These are phyloP conservation scores for Sebastolobus altivelis DNA, from an alignment of 2,797 vertebrate species.

Conservation along the genomic window DNA sequence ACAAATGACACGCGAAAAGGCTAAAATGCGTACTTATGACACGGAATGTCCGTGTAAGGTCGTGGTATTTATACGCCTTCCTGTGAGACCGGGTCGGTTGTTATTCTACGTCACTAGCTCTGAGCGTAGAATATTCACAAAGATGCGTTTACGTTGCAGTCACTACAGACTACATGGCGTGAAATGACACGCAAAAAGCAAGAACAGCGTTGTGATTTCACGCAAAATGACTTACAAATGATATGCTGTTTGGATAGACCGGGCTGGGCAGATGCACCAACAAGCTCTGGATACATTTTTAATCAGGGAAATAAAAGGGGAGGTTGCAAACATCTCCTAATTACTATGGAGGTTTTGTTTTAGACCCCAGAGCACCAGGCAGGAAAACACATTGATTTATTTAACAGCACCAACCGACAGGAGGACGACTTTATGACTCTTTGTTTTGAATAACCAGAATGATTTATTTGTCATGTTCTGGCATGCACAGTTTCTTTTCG, in stretches of 20 bases:
- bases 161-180: too few species aligned
- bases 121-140: too few species aligned
- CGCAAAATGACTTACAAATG: too few species aligned
- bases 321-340: constrained; percentile 17
- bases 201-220: fast-evolving
- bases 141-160: too few species aligned
- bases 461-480: constrained; percentile 7
- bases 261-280: constrained; percentile 15
- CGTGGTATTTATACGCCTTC: too few species aligned
- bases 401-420: constrained; percentile 20
- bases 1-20: too few species aligned
- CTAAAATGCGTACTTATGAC: too few species aligned
- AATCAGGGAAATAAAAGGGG: constrained; percentile 11
- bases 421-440: constrained; percentile 6
- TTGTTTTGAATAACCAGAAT: constrained; percentile 5
- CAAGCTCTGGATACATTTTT: constrained; percentile 12
- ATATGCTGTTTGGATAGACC: too few species aligned
- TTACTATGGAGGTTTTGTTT: constrained; percentile 32
- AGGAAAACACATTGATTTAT: constrained; percentile 47
- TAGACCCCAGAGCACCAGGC: constrained; percentile 1
- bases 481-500: neutral
- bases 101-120: too few species aligned
- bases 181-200: too few species aligned
- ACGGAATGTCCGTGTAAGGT: too few species aligned
- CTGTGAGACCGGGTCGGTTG: too few species aligned